A percentile compares a stretch with the other conserved stretches of the same genome.
Evolutionary conservation across 2,797 vertebrate species (phyloP).

Genomic region (Poeciliopsis presidionis): DNA sequence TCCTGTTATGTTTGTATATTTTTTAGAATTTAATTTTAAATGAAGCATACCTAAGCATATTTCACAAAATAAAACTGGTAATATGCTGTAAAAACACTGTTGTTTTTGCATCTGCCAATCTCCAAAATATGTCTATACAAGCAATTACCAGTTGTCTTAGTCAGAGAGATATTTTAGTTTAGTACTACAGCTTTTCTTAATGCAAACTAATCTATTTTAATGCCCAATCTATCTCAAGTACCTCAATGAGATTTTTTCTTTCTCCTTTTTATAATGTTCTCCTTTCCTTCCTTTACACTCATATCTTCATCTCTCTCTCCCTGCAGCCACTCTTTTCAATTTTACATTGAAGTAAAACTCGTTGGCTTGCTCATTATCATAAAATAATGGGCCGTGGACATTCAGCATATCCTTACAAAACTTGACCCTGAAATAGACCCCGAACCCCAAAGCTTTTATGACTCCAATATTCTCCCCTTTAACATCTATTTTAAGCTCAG

Average conservation of each 20-base stretch:
- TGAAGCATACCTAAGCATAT: not conserved
- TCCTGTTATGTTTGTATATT: not conserved
- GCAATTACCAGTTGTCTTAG: conserved; percentile 63
- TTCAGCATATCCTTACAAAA: conserved; percentile 48
- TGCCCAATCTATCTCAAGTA: conserved; percentile 54
- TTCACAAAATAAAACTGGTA: not conserved
- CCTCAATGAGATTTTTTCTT: conserved; percentile 34
- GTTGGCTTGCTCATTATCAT: conserved; percentile 78
- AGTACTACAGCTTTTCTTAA: conserved; percentile 60
- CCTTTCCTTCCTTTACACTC: conserved; percentile 17
- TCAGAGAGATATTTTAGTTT: conserved; percentile 62
- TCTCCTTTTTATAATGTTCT: conserved; percentile 16
- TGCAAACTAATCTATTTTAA: conserved; percentile 55
- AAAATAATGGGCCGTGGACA: conserved; percentile 79
- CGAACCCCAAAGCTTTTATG: not conserved
- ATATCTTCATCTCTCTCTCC: conserved; percentile 13
- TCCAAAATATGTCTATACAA: conserved; percentile 42
- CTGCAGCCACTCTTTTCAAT: conserved; percentile 38
- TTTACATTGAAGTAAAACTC: conserved; percentile 59
- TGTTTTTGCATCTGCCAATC: conserved; percentile 11
- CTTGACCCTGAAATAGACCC: conserved; percentile 41
- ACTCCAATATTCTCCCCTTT: not conserved
- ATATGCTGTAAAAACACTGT: conserved; percentile 1
- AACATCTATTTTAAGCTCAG: conserved; percentile 28
- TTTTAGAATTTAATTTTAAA: not conserved